Percentiles rank a stretch among this genome's conserved stretches.
phyloP scores from a whole-genome alignment of 1,140 invertebrate species.

The Araneus ventricosus region DNA sequence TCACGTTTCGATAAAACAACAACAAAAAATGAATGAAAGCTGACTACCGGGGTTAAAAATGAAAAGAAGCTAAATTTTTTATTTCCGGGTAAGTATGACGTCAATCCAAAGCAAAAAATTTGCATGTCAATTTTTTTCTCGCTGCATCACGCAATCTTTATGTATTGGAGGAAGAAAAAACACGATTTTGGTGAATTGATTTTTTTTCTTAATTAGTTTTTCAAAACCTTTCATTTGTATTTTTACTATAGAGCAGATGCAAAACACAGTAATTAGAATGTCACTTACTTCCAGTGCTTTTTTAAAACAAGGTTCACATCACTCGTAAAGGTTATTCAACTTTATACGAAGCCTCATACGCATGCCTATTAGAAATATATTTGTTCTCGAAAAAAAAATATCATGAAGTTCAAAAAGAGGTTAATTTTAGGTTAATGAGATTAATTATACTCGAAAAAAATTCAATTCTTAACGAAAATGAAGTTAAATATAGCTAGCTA shows the following conservation, averaged over 20 bases:
- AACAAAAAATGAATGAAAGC: neutral
- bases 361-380: too few species aligned
- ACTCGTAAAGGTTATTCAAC: neutral
- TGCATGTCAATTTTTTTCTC: neutral
- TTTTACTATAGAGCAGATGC: neutral
- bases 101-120: conserved; percentile 2
- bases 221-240: neutral
- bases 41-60: neutral
- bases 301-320: neutral
- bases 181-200: neutral
- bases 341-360: neutral
- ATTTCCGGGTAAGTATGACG: neutral
- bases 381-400: too few species aligned
- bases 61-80: neutral
- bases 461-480: too few species aligned
- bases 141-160: too few species aligned
- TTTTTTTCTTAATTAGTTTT: neutral
- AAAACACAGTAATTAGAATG: neutral
- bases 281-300: neutral
- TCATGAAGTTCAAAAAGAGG: too few species aligned
- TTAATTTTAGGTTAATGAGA: too few species aligned
- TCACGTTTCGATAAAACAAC: neutral
- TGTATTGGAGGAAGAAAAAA: neutral
- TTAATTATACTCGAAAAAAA: too few species aligned
- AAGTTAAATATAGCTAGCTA: too few species aligned